Evolutionary conservation across 2,888 invertebrate species (phyloP).

Genomic region (Pachliopta kotzebuea): DNA sequence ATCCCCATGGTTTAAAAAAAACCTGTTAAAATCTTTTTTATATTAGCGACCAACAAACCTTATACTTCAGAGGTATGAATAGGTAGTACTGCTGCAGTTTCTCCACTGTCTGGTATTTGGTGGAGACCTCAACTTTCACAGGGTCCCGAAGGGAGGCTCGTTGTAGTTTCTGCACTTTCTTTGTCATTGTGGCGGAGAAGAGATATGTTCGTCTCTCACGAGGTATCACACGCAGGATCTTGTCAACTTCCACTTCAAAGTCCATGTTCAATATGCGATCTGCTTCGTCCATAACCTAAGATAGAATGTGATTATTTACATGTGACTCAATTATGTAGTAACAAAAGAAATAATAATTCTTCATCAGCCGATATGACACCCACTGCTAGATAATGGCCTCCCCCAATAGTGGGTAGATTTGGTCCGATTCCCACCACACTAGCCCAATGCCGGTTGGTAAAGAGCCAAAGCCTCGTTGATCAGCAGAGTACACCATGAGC

Average conservation of each 20-base stretch:
- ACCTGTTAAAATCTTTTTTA: neutral
- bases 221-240: slow-evolving; percentile 94
- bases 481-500: too few species aligned
- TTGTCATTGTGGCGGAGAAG: slow-evolving; percentile 99
- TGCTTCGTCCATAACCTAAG: slow-evolving; percentile 98
- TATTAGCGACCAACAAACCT: slow-evolving; percentile 76
- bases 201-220: slow-evolving; percentile 94
- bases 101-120: slow-evolving; percentile 98
- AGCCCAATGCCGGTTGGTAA: too few species aligned
- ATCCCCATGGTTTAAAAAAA: neutral
- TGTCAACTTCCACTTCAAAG: slow-evolving; percentile 98
- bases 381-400: too few species aligned
- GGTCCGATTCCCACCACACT: too few species aligned
- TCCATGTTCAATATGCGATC: slow-evolving; percentile 99
- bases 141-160: slow-evolving; percentile 96
- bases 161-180: slow-evolving; percentile 96
- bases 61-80: slow-evolving; percentile 97
- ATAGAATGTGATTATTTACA: neutral
- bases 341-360: too few species aligned
- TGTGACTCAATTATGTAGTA: too few species aligned
- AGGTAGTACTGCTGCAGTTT: slow-evolving; percentile 96
- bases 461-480: too few species aligned
- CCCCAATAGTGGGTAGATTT: too few species aligned
- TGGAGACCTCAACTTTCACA: slow-evolving; percentile 96
- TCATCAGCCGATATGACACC: too few species aligned